Evolutionary conservation across 1,140 invertebrate species (phyloP).

Genomic region (Lamellibrachia luymesi): DNA sequence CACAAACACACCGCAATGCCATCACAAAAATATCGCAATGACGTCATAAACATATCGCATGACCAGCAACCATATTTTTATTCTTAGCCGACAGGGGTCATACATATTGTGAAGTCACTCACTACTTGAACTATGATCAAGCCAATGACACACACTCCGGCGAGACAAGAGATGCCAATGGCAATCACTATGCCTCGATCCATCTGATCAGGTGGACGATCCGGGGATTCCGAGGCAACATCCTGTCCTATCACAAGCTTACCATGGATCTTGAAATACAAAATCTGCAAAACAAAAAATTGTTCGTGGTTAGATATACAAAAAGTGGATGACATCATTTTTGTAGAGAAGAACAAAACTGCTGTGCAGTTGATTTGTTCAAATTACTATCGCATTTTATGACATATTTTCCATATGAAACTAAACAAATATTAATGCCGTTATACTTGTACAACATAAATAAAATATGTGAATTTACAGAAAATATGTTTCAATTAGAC

Average conservation of each 20-base stretch:
- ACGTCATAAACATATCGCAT: too few relatives aligned
- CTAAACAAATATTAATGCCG: not conserved
- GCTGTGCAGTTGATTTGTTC: not conserved
- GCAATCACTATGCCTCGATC: slow-evolving; percentile 43
- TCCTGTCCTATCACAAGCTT: not conserved
- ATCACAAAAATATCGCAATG: too few relatives aligned
- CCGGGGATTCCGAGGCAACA: not conserved
- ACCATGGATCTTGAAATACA: not conserved
- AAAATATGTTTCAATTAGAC: too few relatives aligned
- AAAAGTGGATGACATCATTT: not conserved
- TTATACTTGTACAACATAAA: too few relatives aligned
- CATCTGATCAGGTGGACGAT: not conserved
- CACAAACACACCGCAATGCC: too few relatives aligned
- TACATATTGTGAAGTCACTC: not conserved
- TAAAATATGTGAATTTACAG: too few relatives aligned
- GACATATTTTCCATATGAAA: not conserved
- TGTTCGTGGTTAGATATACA: not conserved
- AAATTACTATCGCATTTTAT: not conserved
- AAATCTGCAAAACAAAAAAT: not conserved
- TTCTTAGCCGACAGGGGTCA: too few relatives aligned
- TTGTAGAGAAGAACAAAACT: not conserved
- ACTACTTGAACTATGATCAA: slow-evolving; percentile 47
- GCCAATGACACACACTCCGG: slow-evolving; percentile 43
- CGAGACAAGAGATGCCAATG: slow-evolving; percentile 42
- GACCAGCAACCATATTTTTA: too few relatives aligned